phyloP scores from a whole-genome alignment of 2,113 vertebrate species.

The Sylvilagus bachmani region DNA sequence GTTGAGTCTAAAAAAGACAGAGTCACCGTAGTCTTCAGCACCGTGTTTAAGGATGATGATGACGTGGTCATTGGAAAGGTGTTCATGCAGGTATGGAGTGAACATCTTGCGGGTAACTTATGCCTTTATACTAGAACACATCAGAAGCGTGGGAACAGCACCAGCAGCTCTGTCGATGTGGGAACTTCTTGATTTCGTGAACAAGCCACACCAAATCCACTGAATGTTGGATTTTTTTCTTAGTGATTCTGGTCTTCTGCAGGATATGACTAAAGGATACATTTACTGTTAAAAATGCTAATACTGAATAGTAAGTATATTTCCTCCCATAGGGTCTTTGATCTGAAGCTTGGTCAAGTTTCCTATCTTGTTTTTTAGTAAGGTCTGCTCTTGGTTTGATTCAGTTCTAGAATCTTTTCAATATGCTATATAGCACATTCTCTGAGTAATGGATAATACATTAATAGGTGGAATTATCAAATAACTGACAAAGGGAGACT shows the following conservation, averaged over 20 bases:
- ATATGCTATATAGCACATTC: background rate
- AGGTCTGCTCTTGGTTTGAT: background rate
- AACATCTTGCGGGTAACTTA: background rate
- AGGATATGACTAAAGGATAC: background rate
- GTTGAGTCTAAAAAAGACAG: constrained; percentile 98
- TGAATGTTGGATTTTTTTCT: background rate
- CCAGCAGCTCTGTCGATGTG: background rate
- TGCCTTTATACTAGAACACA: background rate
- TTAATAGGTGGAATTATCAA: background rate
- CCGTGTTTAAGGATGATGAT: constrained; percentile 99
- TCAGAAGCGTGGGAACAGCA: background rate
- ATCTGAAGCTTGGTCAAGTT: background rate
- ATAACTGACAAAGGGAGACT: background rate
- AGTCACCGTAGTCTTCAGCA: constrained; percentile 99
- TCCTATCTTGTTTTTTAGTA: constrained; percentile 39
- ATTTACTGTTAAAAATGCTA: background rate
- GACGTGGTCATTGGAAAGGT: constrained; percentile 99
- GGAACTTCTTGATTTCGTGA: background rate
- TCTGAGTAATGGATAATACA: background rate
- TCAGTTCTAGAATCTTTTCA: constrained; percentile 9
- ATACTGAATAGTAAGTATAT: background rate
- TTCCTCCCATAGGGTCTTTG: background rate
- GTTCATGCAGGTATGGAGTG: constrained; percentile 96
- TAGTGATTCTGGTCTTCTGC: constrained; percentile 10
- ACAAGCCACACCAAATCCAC: background rate